A percentile compares a stretch with the other conserved stretches of the same genome.
These are phyloP conservation scores for Pristionchus fissidentatus DNA, from an alignment of 2,888 invertebrate species.

Conservation along the genomic window DNA sequence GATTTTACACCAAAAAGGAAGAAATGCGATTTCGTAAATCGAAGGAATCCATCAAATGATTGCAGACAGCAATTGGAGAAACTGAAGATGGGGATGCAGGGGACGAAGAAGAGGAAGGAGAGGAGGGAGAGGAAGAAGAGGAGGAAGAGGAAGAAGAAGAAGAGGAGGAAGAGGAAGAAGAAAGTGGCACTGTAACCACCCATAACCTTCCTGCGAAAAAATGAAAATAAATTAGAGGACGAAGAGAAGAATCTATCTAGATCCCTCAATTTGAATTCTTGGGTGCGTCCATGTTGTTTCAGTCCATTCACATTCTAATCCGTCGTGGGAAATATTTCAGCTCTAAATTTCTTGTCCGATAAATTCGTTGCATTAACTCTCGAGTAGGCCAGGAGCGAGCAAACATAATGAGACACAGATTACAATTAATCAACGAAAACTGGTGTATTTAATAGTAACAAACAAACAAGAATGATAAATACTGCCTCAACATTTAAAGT, in stretches of 20 bases:
- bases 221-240: neutral
- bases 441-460: neutral
- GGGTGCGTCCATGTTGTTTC: conserved; percentile 2
- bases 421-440: no score
- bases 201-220: neutral
- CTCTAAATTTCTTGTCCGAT: neutral
- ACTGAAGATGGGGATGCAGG: neutral
- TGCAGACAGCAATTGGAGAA: neutral
- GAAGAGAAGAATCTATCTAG: neutral
- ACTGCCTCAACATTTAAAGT: neutral
- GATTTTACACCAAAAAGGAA: neutral
- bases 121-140: neutral
- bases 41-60: neutral
- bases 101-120: neutral
- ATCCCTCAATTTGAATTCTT: neutral
- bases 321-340: neutral
- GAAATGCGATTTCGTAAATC: neutral
- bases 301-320: neutral
- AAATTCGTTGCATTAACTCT: neutral
- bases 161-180: conserved; percentile 3
- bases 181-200: neutral
- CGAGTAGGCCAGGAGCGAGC: neutral
- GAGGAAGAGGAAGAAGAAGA: neutral
- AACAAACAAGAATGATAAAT: neutral
- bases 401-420: no score